phyloP scores from a whole-genome alignment of 2,797 vertebrate species.

The Manis javanica region DNA sequence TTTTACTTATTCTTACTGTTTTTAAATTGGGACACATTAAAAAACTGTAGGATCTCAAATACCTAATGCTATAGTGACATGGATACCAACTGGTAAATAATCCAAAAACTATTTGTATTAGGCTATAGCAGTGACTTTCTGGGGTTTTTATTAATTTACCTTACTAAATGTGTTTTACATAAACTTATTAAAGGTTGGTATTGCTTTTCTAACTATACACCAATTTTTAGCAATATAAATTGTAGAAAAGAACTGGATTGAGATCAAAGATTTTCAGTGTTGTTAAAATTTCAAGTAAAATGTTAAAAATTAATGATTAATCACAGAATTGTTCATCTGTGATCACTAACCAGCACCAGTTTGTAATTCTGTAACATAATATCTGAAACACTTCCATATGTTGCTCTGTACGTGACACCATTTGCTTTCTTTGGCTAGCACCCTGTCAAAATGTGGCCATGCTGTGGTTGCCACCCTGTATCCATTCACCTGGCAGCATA shows the following conservation, averaged over 20 bases:
- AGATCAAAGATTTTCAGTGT: conserved; percentile 3
- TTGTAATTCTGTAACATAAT: not conserved
- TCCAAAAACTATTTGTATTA: not conserved
- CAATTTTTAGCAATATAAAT: conserved; percentile 26
- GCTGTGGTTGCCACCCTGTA: conserved; percentile 95
- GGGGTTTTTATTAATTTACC: not conserved
- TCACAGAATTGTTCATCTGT: not conserved
- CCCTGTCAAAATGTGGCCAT: conserved; percentile 94
- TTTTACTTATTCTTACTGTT: conserved; percentile 18
- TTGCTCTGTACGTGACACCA: not conserved
- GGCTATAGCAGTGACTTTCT: not conserved
- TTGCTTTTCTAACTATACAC: not conserved
- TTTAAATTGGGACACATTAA: conserved; percentile 17
- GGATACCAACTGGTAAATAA: not conserved
- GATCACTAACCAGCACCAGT: not conserved
- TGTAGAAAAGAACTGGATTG: not conserved
- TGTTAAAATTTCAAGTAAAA: conserved; percentile 11
- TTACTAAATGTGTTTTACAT: conserved; percentile 42
- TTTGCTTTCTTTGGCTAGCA: conserved; percentile 86
- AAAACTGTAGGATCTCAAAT: not conserved
- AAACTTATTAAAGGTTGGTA: not conserved
- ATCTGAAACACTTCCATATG: not conserved
- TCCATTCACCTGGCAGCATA: conserved; percentile 99
- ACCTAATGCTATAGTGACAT: not conserved
- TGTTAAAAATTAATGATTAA: not conserved